Evolutionary conservation across 2,797 vertebrate species (phyloP), one percentile per base, ranked within the genome.

Genomic region (Enteromius afrohamiltoni): DNA sequence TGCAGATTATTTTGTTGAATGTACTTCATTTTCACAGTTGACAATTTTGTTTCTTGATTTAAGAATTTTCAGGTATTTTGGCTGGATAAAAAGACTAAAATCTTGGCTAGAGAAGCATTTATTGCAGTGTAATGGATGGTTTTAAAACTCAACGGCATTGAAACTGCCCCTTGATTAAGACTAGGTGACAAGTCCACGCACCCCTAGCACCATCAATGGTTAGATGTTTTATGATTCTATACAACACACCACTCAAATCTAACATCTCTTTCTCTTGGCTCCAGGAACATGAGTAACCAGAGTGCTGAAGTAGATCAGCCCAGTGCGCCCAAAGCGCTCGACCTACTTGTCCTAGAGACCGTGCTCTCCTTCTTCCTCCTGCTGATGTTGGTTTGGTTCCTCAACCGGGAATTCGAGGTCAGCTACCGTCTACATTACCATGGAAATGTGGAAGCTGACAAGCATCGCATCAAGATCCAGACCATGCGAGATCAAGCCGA

Each of bases 381-480:
- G 40, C 96, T 99, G 0, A 94, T 99, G 73, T 91, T 99, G 58
- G 96, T 99, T 83, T 99, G 98, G 98, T 99, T 99, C 92, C 95
- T 99, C 87, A 99, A 99, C 86, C 96, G 97, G 0, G 98, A 99
- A 92, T 97, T 99, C 0, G 98, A 99, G 90, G 97, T 99, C 92
- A 98, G 97, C 85, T 99, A 99, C 92, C 97, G 98, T 2, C 96
- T 99, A 11, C 97, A 99, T 94, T 99, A 99, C 93, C 98, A 99
- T 0, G 98, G 98, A 11, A 96, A 98, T 0, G 96, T 98, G 79
- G 98, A 99, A 87, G 98, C 98, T 0, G 97, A 98, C 89, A 97
- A 97, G 65, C 98, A 99, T 89, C 98, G 97, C 88, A 95, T 92
- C 88, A 99, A 98, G 89, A 99, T 99, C 91, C 97, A 99, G 94